Conservation (phyloP, 2,888 invertebrate species). For the Plemyria rubiginata region DNA sequence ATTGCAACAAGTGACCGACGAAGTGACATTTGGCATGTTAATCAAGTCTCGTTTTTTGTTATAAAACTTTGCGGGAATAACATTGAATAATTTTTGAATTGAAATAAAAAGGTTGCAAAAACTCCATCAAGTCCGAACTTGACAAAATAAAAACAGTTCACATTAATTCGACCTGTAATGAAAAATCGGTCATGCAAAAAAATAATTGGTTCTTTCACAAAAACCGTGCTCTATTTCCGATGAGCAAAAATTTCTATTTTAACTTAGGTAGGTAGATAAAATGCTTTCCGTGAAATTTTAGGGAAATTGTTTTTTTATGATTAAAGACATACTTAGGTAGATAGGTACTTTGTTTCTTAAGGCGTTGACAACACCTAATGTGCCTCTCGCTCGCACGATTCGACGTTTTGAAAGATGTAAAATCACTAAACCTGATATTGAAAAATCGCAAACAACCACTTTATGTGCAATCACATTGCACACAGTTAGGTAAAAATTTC, state of each 20-base stretch:
- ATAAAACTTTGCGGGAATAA: slow-evolving; percentile 19
- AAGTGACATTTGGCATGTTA: slow-evolving; percentile 39
- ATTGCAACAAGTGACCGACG: slow-evolving; percentile 54
- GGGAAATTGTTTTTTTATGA: slow-evolving; percentile 20
- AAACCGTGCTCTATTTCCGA: slow-evolving; percentile 64
- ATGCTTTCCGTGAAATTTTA: slow-evolving; percentile 13
- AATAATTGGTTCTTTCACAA: slow-evolving; percentile 76
- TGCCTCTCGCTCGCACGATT: too few relatives aligned
- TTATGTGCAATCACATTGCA: too few relatives aligned
- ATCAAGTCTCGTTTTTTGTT: slow-evolving; percentile 30
- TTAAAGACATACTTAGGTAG: too few relatives aligned
- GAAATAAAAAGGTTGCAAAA: slow-evolving; percentile 24
- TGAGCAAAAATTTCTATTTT: slow-evolving; percentile 55
- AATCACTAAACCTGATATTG: too few relatives aligned
- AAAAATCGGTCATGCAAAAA: slow-evolving; percentile 74
- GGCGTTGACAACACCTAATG: too few relatives aligned
- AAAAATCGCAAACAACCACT: too few relatives aligned
- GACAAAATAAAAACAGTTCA: slow-evolving; percentile 54
- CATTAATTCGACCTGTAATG: slow-evolving; percentile 72
- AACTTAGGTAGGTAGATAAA: slow-evolving; percentile 7
- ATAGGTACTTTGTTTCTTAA: too few relatives aligned
- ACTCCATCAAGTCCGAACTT: slow-evolving; percentile 30
- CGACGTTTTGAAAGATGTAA: too few relatives aligned
- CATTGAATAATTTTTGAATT: slow-evolving; percentile 22
- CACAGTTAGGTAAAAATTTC: too few relatives aligned